These are phyloP conservation scores for Podabrus alpinus DNA, from an alignment of 2,888 invertebrate species.

Conservation along the genomic window DNA sequence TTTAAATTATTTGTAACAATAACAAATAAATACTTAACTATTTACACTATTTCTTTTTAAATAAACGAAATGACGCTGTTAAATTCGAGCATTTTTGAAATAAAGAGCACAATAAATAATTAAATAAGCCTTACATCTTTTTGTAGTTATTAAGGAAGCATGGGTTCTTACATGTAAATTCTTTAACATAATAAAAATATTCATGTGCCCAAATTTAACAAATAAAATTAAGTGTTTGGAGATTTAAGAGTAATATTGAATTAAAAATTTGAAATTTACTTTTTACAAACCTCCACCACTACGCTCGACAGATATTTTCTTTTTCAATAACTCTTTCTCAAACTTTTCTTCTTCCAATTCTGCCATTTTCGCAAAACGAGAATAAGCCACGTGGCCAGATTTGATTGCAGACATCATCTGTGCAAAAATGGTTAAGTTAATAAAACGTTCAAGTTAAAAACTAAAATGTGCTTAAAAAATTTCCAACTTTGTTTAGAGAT, in stretches of 20 bases:
- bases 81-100: background rate
- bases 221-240: background rate
- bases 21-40: background rate
- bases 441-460: background rate
- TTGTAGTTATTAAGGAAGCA: background rate
- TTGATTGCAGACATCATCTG: constrained; percentile 99
- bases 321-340: constrained; percentile 74
- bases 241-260: background rate
- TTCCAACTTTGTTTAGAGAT: background rate
- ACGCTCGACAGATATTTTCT: constrained; percentile 87
- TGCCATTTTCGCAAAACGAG: constrained; percentile 92
- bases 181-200: background rate
- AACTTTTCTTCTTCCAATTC: constrained; percentile 87
- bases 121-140: background rate
- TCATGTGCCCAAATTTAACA: background rate
- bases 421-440: constrained; percentile 32
- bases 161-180: background rate
- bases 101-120: too few species aligned
- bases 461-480: background rate
- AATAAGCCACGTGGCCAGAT: constrained; percentile 93
- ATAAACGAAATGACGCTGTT: background rate
- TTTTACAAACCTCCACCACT: constrained; percentile 92
- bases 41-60: background rate
- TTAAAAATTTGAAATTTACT: background rate
- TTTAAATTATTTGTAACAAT: background rate